These are phyloP conservation scores for Eupithecia centaureata DNA, from an alignment of 2,888 invertebrate species.

Conservation along the genomic window DNA sequence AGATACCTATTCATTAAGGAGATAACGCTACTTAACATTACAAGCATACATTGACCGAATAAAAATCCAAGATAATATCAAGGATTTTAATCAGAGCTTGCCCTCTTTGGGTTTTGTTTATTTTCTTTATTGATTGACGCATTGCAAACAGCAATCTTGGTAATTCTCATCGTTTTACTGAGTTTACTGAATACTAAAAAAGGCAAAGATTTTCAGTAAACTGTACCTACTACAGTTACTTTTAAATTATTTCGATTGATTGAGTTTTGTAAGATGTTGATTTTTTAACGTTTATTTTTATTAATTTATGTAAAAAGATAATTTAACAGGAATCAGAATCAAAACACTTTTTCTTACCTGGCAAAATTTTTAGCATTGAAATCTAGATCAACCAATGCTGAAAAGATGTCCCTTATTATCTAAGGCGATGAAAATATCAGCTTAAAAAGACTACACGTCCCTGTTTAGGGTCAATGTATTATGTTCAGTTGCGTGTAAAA, in stretches of 20 bases:
- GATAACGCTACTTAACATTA: constrained; percentile 38
- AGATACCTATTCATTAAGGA: constrained; percentile 39
- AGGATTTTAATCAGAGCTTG: constrained; percentile 15
- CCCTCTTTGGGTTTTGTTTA: constrained; percentile 8
- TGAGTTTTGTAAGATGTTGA: background rate
- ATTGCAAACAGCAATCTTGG: background rate
- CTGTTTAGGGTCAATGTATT: constrained; percentile 57
- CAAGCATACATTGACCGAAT: constrained; percentile 38
- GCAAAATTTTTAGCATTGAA: background rate
- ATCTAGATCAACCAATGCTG: background rate
- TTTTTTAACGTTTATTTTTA: background rate
- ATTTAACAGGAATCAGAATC: background rate
- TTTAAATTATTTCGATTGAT: background rate
- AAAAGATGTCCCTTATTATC: background rate
- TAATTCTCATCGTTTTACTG: background rate
- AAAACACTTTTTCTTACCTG: background rate
- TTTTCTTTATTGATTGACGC: background rate
- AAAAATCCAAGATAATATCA: constrained; percentile 44
- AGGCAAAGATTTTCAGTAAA: background rate
- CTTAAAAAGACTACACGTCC: background rate
- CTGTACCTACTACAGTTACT: background rate
- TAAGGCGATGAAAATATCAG: background rate
- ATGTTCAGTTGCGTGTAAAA: constrained; percentile 67
- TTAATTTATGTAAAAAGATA: too few species aligned
- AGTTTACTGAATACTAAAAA: too few species aligned